These are phyloP conservation scores for Quadroppia sp. DNA, from an alignment of 2,888 invertebrate genomes.

Conservation along the genomic window DNA sequence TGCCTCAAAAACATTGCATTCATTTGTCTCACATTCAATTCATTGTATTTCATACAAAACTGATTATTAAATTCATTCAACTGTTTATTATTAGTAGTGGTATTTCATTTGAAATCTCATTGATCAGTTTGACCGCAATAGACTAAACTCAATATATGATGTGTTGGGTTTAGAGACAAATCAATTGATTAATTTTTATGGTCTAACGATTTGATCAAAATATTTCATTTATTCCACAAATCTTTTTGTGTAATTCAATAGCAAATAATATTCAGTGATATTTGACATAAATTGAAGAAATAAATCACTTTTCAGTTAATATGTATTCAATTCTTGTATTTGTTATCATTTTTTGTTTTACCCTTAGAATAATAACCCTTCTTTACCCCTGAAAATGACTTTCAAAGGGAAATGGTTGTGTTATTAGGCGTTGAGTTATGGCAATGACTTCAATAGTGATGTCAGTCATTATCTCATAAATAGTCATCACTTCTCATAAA, in stretches of 20 bases:
- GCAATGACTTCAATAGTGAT: background rate
- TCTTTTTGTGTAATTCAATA: too few species aligned
- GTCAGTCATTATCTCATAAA: slow-evolving; percentile 19
- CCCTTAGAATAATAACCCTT: background rate
- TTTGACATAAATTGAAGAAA: too few species aligned
- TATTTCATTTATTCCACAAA: too few species aligned
- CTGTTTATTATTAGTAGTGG: background rate
- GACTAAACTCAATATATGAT: too few species aligned
- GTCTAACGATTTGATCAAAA: too few species aligned
- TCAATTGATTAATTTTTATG: too few species aligned
- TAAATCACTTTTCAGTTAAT: too few species aligned
- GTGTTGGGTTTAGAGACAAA: too few species aligned
- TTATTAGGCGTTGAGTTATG: slow-evolving; percentile 16
- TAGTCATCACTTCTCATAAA: slow-evolving; percentile 16
- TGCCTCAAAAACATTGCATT: background rate
- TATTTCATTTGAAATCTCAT: background rate
- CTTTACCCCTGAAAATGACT: background rate
- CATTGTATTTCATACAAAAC: background rate
- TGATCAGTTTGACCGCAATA: too few species aligned
- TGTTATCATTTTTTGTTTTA: background rate
- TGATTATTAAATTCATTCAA: background rate
- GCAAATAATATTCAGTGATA: too few species aligned
- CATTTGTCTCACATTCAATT: background rate
- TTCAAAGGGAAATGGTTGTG: slow-evolving; percentile 3
- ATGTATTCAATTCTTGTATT: too few species aligned